Conservation (phyloP, 1,140 invertebrate species). For the Dendroctonus valens region DNA sequence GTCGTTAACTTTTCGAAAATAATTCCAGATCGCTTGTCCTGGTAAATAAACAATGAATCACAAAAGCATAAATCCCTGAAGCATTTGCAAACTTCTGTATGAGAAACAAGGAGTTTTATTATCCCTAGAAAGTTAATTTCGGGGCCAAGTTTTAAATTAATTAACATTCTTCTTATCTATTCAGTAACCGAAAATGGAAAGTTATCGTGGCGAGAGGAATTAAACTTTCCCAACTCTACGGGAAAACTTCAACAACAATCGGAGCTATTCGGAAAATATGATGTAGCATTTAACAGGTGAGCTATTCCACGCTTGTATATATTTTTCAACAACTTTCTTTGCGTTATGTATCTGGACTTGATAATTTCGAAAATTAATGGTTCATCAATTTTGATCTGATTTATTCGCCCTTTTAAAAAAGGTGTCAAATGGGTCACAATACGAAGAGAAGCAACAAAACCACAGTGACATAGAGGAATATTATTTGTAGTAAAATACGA, state of each 20-base stretch:
- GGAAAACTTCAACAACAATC: constrained; percentile 14
- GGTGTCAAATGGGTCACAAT: no score
- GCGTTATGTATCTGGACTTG: no score
- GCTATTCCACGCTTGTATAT: no score
- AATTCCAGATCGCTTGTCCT: constrained; percentile 7
- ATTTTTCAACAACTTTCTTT: no score
- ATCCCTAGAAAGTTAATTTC: constrained; percentile 28
- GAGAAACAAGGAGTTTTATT: constrained; percentile 28
- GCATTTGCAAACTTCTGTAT: constrained; percentile 16
- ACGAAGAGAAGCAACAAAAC: constrained; percentile 2
- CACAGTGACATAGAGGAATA: constrained; percentile 1
- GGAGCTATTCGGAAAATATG: neutral
- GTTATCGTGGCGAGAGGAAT: constrained; percentile 20
- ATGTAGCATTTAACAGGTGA: no score
- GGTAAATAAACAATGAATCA: constrained; percentile 12
- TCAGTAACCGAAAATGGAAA: constrained; percentile 24
- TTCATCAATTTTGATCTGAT: no score
- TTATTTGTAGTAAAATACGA: constrained; percentile 11
- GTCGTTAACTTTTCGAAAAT: no score
- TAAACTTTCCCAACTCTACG: constrained; percentile 7
- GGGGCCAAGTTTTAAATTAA: constrained; percentile 33
- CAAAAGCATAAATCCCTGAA: constrained; percentile 13
- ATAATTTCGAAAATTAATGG: no score
- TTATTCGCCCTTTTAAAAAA: no score
- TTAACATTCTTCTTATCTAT: constrained; percentile 37